Conservation (phyloP, 2,113 vertebrate genomes). For the Lophius piscatorius region DNA sequence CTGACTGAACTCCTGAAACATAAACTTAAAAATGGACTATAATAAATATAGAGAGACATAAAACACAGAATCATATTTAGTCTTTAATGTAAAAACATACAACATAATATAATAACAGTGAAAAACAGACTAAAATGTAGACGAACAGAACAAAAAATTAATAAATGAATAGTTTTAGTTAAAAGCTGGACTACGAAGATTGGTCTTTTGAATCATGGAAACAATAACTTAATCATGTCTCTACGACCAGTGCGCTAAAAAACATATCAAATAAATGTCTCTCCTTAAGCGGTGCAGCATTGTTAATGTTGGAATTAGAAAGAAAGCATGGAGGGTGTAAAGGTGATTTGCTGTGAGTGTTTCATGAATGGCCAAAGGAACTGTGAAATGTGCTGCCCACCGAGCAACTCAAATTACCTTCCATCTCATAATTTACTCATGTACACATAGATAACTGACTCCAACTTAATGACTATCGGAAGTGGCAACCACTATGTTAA, state of each 20-base stretch:
- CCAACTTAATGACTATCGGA: slow-evolving; percentile 5
- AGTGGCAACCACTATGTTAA: slow-evolving; percentile 22
- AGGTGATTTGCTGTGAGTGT: slow-evolving; percentile 52
- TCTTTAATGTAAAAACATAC: no score
- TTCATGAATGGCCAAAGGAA: slow-evolving; percentile 56
- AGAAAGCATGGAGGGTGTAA: slow-evolving; percentile 33
- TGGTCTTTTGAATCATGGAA: no score
- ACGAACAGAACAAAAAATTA: no score
- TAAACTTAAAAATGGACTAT: no score
- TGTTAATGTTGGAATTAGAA: slow-evolving; percentile 34
- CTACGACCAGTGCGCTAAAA: slow-evolving; percentile 1
- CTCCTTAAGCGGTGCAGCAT: not conserved
- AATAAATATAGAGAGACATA: no score
- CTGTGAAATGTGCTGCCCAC: slow-evolving; percentile 59
- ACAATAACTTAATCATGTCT: slow-evolving; percentile 8
- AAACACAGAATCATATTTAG: no score
- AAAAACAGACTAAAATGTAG: no score
- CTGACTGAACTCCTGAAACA: no score
- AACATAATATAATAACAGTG: no score
- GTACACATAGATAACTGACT: slow-evolving; percentile 45
- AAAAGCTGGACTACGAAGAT: no score
- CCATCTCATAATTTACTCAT: slow-evolving; percentile 53
- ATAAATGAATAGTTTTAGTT: no score
- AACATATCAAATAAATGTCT: slow-evolving; percentile 4
- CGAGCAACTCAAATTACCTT: slow-evolving; percentile 60